Evolutionary conservation across 2,797 vertebrate species (phyloP).

Genomic region (Molothrus aeneus): DNA sequence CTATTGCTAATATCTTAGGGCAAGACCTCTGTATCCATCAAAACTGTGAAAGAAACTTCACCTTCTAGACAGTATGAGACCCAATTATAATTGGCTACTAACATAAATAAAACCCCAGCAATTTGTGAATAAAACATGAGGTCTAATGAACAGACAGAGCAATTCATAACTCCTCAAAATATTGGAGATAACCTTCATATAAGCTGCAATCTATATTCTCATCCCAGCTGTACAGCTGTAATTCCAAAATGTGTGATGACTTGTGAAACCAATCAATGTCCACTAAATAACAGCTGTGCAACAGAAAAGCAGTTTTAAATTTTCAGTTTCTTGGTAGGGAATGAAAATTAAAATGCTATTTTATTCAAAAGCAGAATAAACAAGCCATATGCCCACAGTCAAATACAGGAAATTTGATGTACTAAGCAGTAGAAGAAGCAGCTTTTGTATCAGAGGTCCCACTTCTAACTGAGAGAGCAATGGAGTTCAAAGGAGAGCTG

Average conservation of each 20-base stretch:
- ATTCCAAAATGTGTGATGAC: background rate
- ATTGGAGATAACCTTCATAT: background rate
- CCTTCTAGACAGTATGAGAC: background rate
- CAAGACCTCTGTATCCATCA: background rate
- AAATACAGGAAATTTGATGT: background rate
- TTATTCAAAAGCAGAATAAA: background rate
- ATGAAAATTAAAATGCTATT: background rate
- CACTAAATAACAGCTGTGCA: background rate
- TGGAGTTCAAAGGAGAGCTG: background rate
- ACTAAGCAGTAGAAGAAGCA: background rate
- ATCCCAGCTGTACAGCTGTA: background rate
- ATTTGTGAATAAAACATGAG: background rate
- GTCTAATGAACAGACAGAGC: background rate
- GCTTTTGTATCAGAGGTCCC: background rate
- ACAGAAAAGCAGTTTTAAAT: background rate
- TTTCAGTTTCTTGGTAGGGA: background rate
- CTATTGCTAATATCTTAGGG: background rate
- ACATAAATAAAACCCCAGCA: background rate
- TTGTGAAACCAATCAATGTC: background rate
- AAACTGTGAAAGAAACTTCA: background rate
- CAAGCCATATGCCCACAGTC: background rate
- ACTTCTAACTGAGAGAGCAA: background rate
- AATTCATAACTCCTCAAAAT: background rate
- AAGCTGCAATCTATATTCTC: background rate
- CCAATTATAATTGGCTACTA: background rate